Base-by-base conservation (phyloP, 2,888 invertebrate species). In the Cheilosia vernalis region DNA sequence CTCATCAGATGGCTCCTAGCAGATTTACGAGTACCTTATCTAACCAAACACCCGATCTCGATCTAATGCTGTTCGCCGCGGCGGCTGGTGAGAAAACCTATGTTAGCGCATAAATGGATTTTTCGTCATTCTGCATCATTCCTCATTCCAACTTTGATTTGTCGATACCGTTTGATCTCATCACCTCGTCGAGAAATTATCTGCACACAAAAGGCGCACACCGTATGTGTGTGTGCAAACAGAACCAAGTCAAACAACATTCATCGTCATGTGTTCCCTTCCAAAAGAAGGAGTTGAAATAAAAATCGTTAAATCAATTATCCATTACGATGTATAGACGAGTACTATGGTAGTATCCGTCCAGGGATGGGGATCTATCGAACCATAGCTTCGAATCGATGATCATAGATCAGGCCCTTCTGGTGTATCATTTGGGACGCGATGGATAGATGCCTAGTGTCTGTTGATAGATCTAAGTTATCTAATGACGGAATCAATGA, bases 131-230 rank as follows among this genome's bases (percentile, higher is more conserved):
- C 19, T 21, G 19, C 17, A 40, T 55, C 69, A 79, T 69, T 76
- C 42, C 24, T 70, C 49, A 80, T 66, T 85, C 30, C 76, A 56
- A 44, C 84, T 80, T 85, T 80, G 85, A 85, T 81, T 85, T 85
- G 85, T 85, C 85, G 85, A 80, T 85, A 85, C 81, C 85, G 72
- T 85, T 85, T 85, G 85, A 85, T 85, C 85, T 81, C 81, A 81
- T 85, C 85, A 85, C 85, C 85, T 81, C 56, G 53, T 77, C 80
- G 66, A 61, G 76, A 51, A 72, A 76, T 70, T 44, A 49, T 40
- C 47, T 69, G 58, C 60, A 64, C 73, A 76, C 72, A 76, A 76
- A 69, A 76, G 58, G 37, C 15, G 37, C 24, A 37, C 40, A 49
- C 27, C 37, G 33, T 53, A n/a, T 47, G n/a, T 47, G 44, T 44